These are phyloP conservation scores for Argyrosomus japonicus DNA, from an alignment of 2,113 vertebrate species.

Conservation along the genomic window DNA sequence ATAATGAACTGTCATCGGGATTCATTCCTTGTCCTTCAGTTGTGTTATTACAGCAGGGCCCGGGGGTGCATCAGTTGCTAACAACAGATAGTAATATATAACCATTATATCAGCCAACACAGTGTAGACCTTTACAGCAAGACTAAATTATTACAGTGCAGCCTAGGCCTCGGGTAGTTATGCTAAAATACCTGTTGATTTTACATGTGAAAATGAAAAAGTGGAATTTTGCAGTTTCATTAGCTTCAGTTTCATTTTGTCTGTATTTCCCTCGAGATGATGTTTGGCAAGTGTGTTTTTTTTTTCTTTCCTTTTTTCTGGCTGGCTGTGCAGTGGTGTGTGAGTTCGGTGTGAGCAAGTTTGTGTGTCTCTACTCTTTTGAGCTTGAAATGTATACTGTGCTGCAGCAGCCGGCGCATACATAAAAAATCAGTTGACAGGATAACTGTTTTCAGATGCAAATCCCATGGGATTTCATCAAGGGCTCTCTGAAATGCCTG, in stretches of 20 bases:
- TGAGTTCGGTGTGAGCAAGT: constrained; percentile 47
- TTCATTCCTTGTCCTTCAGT: constrained; percentile 69
- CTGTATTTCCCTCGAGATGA: constrained; percentile 51
- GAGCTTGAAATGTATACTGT: constrained; percentile 51
- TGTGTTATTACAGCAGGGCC: constrained; percentile 67
- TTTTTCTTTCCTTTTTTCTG: neutral
- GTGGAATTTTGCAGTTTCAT: constrained; percentile 57
- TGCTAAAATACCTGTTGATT: constrained; percentile 73
- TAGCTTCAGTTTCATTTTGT: constrained; percentile 64
- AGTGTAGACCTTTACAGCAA: constrained; percentile 39
- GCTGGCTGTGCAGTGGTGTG: constrained; percentile 39
- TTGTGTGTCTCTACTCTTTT: constrained; percentile 57
- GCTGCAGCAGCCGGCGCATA: constrained; percentile 51
- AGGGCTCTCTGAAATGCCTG: constrained; percentile 49
- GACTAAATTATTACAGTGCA: constrained; percentile 66
- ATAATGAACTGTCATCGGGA: constrained; percentile 65
- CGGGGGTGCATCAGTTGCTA: constrained; percentile 59
- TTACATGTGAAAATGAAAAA: constrained; percentile 54
- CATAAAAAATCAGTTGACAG: constrained; percentile 67
- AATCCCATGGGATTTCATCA: constrained; percentile 65
- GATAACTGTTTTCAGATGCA: constrained; percentile 74
- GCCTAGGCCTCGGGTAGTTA: constrained; percentile 48
- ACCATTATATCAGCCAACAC: constrained; percentile 44
- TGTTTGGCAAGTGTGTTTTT: constrained; percentile 17
- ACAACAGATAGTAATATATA: constrained; percentile 65